Percentiles rank a stretch among this genome's conserved stretches.
phyloP scores from a whole-genome alignment of 2,888 invertebrate species.

The Ceriagrion tenellum region DNA sequence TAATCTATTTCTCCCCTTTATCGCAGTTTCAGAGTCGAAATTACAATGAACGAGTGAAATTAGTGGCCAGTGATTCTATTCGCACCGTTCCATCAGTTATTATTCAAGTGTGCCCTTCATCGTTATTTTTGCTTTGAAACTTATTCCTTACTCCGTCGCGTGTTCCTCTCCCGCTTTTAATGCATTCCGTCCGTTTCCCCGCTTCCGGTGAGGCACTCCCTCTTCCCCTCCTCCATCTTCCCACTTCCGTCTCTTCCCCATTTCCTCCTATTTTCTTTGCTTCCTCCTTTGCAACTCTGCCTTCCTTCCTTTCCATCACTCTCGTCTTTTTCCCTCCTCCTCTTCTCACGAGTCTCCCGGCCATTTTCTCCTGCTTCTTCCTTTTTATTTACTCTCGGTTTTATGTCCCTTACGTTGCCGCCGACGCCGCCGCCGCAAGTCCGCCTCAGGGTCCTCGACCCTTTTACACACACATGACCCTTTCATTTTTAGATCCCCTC shows the following conservation, averaged over 20 bases:
- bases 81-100: too few relatives aligned
- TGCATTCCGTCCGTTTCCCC: too few relatives aligned
- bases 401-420: not conserved
- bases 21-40: too few relatives aligned
- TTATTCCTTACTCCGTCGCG: too few relatives aligned
- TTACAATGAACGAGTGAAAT: too few relatives aligned
- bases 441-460: not conserved
- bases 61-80: too few relatives aligned
- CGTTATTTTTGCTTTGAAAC: too few relatives aligned
- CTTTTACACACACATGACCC: conserved; percentile 20
- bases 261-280: not conserved
- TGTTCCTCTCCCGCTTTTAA: too few relatives aligned
- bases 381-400: not conserved
- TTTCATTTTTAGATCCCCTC: conserved; percentile 2
- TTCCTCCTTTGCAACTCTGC: not conserved
- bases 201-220: too few relatives aligned
- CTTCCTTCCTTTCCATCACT: not conserved
- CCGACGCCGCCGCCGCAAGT: not conserved
- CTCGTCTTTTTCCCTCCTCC: not conserved
- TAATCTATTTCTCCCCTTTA: too few relatives aligned
- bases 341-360: not conserved
- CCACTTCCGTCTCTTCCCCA: not conserved
- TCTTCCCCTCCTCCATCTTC: too few relatives aligned
- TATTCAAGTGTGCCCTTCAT: too few relatives aligned
- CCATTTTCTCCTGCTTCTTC: not conserved